Base-by-base conservation (phyloP, 2,797 vertebrate species). In the Manis crassicaudata region DNA sequence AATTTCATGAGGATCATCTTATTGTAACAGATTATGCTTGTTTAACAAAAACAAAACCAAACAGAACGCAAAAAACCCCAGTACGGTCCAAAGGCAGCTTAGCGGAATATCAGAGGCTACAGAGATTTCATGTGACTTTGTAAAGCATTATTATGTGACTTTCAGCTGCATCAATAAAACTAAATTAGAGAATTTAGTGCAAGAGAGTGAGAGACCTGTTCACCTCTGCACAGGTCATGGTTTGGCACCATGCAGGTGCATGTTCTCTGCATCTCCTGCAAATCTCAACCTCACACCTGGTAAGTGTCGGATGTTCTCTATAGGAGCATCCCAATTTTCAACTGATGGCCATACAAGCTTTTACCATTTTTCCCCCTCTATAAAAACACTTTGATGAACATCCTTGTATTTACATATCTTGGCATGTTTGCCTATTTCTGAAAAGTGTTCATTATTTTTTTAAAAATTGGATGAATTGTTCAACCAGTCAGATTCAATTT, bases 31-130 rank as follows among this genome's bases (percentile, higher is more conserved):
- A 27, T 62, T 92, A 32, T 17, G 32, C 32, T 90, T 88, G 27
- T 14, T 88, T 70, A 86, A 88, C 29, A 85, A 58, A 94, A 94
- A 86, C 32, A 32, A 82, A 91, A 72, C 11, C 21, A 79, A 83
- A 46, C 21, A 68, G n/a, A 56, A 63, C 9, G 52, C n/a, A 68
- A 7, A 63, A 92, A 65, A 46, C 2, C 35, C 7, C 37, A 25
- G 43, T 68, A 58, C 5, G 56, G 20, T 84, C 63, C 46, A 70
- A 87, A 72, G 65, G 65, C 27, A 91, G 67, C 35, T 63, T 20
- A 63, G 29, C 6, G 23, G 63, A 83, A 2, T 65, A 73, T 32
- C 20, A 77, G 79, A 89, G 60, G 50, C 43, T 70, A 3, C 9
- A 11, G 37, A 56, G 37, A 32, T 81, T 82, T 76, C 32, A 18